Evolutionary conservation across 2,888 invertebrate species (phyloP).

Genomic region (Zele albiditarsus): DNA sequence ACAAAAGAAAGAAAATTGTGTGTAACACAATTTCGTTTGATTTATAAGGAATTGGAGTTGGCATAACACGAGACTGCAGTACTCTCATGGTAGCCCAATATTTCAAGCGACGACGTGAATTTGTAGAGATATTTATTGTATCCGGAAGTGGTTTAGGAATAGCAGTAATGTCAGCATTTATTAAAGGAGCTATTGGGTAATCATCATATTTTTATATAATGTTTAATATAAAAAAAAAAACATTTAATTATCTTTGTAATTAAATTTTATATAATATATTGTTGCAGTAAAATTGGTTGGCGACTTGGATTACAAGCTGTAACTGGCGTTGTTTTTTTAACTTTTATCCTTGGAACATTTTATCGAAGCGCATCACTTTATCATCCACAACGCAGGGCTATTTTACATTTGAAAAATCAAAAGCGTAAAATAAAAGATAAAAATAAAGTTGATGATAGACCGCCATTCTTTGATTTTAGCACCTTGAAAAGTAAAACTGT

Average conservation of each 20-base stretch:
- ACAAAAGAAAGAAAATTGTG: background rate
- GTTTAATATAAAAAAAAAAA: background rate
- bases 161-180: constrained; percentile 87
- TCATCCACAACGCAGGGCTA: constrained; percentile 89
- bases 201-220: constrained; percentile 46
- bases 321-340: constrained; percentile 87
- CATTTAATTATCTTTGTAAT: constrained; percentile 33
- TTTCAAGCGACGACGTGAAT: constrained; percentile 87
- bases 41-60: constrained; percentile 83
- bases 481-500: constrained; percentile 89
- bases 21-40: constrained; percentile 26
- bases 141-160: constrained; percentile 90
- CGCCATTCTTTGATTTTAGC: constrained; percentile 90
- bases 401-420: constrained; percentile 91
- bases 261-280: constrained; percentile 45
- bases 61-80: constrained; percentile 88
- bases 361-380: constrained; percentile 92
- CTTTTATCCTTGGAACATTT: constrained; percentile 89
- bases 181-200: constrained; percentile 86
- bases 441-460: constrained; percentile 84
- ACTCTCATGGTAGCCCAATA: constrained; percentile 93
- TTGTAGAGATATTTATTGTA: constrained; percentile 91
- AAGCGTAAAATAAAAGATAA: constrained; percentile 88
- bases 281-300: constrained; percentile 85
- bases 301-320: constrained; percentile 88